These are phyloP conservation scores for Struthidea cinerea DNA, from an alignment of 2,113 vertebrate genomes.

Conservation along the genomic window DNA sequence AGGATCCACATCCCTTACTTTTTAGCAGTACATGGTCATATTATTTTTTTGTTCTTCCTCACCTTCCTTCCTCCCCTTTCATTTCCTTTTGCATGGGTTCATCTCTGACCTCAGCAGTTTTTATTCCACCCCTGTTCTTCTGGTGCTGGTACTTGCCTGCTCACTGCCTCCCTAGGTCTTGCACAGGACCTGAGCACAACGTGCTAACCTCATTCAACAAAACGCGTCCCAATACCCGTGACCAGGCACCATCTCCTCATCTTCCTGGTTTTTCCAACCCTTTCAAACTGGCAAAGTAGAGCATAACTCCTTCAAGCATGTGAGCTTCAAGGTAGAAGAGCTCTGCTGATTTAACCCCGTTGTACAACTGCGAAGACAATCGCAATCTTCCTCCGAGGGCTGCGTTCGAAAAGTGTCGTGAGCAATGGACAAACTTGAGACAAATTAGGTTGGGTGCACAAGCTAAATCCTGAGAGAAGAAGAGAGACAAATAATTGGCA, in stretches of 20 bases:
- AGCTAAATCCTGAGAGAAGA: background rate
- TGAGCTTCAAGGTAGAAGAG: background rate
- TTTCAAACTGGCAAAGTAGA: background rate
- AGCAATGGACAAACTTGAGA: background rate
- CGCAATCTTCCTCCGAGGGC: background rate
- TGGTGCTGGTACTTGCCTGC: background rate
- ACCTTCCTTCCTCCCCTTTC: background rate
- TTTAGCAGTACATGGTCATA: background rate
- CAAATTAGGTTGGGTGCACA: background rate
- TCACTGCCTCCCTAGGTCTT: background rate
- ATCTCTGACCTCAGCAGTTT: background rate
- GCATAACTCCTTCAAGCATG: background rate
- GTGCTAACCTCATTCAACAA: background rate
- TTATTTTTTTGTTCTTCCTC: background rate
- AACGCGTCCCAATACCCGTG: rapidly evolving
- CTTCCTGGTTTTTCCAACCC: background rate
- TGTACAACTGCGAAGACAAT: background rate
- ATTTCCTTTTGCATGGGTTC: background rate
- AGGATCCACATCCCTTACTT: rapidly evolving
- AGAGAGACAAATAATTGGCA: background rate
- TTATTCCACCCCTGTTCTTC: background rate
- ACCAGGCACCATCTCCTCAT: background rate
- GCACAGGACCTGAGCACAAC: background rate
- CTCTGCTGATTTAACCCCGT: background rate
- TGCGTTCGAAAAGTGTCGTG: background rate